A percentile compares a stretch with the other conserved stretches of the same genome.
phyloP scores from a whole-genome alignment of 2,113 vertebrate species.

The Melierax canorus region DNA sequence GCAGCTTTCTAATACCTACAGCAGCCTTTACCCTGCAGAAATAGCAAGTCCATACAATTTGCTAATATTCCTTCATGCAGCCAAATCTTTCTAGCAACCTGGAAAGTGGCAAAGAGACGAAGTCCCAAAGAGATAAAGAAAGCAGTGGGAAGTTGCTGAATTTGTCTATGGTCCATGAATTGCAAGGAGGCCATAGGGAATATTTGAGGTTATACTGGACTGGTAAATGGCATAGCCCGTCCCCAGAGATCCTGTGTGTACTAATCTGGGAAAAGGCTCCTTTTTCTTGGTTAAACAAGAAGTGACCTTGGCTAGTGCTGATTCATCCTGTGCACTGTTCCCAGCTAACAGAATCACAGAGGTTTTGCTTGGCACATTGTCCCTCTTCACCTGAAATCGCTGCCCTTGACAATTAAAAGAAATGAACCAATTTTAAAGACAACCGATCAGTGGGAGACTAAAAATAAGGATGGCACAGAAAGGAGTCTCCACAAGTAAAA shows the following conservation, averaged over 20 bases:
- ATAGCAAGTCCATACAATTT: neutral
- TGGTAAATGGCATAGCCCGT: neutral
- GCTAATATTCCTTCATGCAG: constrained; percentile 34
- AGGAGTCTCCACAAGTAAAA: neutral
- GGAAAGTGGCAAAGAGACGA: neutral
- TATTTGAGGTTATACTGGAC: neutral
- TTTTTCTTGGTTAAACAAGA: neutral
- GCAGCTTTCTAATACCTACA: neutral
- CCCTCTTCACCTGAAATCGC: neutral
- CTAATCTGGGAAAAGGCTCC: neutral
- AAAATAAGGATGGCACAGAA: constrained; percentile 43
- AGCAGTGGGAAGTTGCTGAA: neutral
- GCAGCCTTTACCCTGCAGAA: neutral
- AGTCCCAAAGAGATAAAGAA: neutral
- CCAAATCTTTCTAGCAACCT: constrained; percentile 13
- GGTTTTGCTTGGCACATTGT: constrained; percentile 41
- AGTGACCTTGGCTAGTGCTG: constrained; percentile 51
- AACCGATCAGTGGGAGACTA: neutral
- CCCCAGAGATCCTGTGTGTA: neutral
- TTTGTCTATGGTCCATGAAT: neutral
- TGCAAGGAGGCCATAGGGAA: neutral
- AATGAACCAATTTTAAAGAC: constrained; percentile 51
- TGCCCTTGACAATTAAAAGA: constrained; percentile 55
- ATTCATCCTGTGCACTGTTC: constrained; percentile 40
- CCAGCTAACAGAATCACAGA: constrained; percentile 28